Percentiles rank a stretch among this genome's conserved stretches.
Evolutionary conservation across 1,140 invertebrate species (phyloP).

Genomic region (Listronotus bonariensis): DNA sequence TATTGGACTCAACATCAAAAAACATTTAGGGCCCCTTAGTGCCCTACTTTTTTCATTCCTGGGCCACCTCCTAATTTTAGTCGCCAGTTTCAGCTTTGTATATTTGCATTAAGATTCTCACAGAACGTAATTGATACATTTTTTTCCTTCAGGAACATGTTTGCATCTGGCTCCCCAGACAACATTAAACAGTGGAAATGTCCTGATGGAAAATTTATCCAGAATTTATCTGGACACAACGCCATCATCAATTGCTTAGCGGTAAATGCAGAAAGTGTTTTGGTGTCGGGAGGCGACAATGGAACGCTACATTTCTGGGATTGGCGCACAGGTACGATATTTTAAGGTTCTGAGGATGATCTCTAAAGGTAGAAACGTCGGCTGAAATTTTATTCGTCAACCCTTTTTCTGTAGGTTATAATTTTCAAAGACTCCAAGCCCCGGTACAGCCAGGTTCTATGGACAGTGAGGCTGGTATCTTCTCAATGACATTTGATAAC

Average conservation of each 20-base stretch:
- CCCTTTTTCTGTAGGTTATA: constrained; percentile 66
- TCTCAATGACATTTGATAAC: constrained; percentile 93
- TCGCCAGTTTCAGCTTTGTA: too few species aligned
- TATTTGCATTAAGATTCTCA: too few species aligned
- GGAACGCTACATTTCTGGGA: constrained; percentile 99
- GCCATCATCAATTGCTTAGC: constrained; percentile 97
- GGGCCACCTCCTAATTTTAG: too few species aligned
- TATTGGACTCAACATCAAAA: too few species aligned
- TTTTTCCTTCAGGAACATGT: constrained; percentile 75
- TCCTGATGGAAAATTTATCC: constrained; percentile 97
- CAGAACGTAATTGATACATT: too few species aligned
- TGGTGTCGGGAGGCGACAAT: constrained; percentile 98
- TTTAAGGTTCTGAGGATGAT: not conserved
- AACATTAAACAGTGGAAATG: constrained; percentile 99
- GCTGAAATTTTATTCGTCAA: not conserved
- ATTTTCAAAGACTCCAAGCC: constrained; percentile 74
- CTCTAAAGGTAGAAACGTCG: too few species aligned
- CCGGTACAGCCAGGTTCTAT: constrained; percentile 98
- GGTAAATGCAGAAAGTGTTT: constrained; percentile 90
- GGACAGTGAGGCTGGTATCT: constrained; percentile 98
- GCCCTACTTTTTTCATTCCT: too few species aligned
- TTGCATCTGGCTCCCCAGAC: constrained; percentile 96
- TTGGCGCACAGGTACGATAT: constrained; percentile 80
- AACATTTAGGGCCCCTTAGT: too few species aligned
- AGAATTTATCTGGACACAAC: constrained; percentile 97